These are phyloP conservation scores for Perca fluviatilis DNA, from an alignment of 2,113 vertebrate species.

Conservation along the genomic window DNA sequence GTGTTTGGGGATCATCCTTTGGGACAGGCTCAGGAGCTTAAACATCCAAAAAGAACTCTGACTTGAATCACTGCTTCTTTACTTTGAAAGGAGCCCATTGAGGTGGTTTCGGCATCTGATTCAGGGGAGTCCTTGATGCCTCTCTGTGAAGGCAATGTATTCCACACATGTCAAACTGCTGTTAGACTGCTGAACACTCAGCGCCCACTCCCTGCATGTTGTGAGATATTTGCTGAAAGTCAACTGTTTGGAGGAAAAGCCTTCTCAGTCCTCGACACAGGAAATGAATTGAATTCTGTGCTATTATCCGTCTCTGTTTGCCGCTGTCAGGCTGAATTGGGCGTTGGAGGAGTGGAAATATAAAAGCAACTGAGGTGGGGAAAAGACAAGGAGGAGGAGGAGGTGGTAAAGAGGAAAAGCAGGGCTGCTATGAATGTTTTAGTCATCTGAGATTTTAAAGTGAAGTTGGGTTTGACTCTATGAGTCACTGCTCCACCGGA, in stretches of 20 bases:
- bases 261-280: not conserved
- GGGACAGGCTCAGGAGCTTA: no score
- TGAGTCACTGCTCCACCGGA: slow-evolving; percentile 48
- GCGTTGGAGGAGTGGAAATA: slow-evolving; percentile 28
- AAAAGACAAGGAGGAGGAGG: not conserved
- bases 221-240: slow-evolving; percentile 6
- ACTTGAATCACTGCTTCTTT: not conserved
- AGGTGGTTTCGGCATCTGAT: not conserved
- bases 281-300: slow-evolving; percentile 15
- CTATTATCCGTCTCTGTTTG: slow-evolving; percentile 16
- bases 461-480: slow-evolving; percentile 12
- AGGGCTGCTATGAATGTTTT: slow-evolving; percentile 22
- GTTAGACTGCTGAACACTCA: no score
- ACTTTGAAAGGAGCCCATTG: not conserved
- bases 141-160: not conserved
- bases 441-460: slow-evolving; percentile 45
- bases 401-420: slow-evolving; percentile 10
- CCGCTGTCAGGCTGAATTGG: slow-evolving; percentile 39
- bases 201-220: not conserved
- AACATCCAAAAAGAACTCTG: no score
- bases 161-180: not conserved
- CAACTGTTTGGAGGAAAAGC: not conserved
- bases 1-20: no score
- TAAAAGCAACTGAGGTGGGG: slow-evolving; percentile 20
- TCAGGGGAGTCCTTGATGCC: not conserved